These are phyloP conservation scores for Drosophila setosimentum DNA, from an alignment of 2,888 invertebrate genomes.

Conservation along the genomic window DNA sequence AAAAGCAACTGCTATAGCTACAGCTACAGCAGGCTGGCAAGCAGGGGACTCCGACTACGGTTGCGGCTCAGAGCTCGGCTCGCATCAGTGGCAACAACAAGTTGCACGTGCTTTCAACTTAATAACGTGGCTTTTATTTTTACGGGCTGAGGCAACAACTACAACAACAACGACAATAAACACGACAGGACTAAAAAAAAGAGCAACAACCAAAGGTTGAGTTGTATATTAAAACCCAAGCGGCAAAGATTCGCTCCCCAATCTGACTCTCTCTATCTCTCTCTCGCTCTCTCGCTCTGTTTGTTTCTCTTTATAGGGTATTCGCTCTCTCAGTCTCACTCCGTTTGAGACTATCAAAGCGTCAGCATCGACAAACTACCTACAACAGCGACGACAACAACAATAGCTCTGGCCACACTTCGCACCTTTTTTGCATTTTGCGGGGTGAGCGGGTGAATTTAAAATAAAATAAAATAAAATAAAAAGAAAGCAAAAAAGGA, in stretches of 20 bases:
- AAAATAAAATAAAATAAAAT: conserved; percentile 34
- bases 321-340: conserved; percentile 7
- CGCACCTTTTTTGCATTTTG: conserved; percentile 78
- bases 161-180: conserved; percentile 28
- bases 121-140: conserved; percentile 82
- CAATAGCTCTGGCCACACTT: conserved; percentile 57
- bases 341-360: conserved; percentile 60
- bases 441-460: conserved; percentile 44
- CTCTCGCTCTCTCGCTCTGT: conserved; percentile 9
- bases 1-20: conserved; percentile 71
- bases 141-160: conserved; percentile 51
- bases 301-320: neutral
- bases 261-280: conserved; percentile 15
- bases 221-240: conserved; percentile 59
- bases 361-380: conserved; percentile 73
- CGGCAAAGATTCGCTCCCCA: conserved; percentile 45
- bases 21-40: conserved; percentile 37
- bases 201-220: conserved; percentile 58
- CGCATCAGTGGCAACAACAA: conserved; percentile 66
- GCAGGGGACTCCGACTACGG: conserved; percentile 13
- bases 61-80: conserved; percentile 23
- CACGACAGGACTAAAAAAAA: conserved; percentile 18
- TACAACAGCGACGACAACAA: conserved; percentile 27
- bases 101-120: conserved; percentile 81
- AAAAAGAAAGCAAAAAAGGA: conserved; percentile 7